Base-by-base conservation (phyloP, 2,113 vertebrate genomes). In the Rhynchomys soricoides region DNA sequence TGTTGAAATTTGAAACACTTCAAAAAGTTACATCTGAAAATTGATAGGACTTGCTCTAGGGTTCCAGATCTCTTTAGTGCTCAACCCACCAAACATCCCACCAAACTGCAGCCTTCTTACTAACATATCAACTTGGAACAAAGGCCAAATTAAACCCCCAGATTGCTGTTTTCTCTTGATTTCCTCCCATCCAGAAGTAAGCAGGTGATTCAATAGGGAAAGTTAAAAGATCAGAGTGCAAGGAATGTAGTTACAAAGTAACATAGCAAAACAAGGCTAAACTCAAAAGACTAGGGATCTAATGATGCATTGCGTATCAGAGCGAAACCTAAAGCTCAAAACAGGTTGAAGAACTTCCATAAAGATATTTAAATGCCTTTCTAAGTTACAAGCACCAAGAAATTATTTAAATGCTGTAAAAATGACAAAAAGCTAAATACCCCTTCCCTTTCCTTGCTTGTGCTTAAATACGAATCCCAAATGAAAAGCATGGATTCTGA, bases 371-470 rank as follows among this genome's bases (percentile, higher is more conserved):
- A 78, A 90, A 74, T 71, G 10, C 22, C 74, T 91, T 64, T 89
- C 91, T 19, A 97, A 89, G 59, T 74, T 87, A 87, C 1, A 68
- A 81, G 77, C 34, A 86, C 31, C 43, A 66, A 95, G 71, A 82
- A 70, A 66, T n/a, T 81, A 87, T 13, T 75, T 77, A 90, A 90
- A 55, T 40, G 0, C 52, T 86, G 92, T 86, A 31, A 78, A 96
- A 95, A 89, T 55, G 78, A 57, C n/a, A 93, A 95, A 40, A 86
- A 86, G n/a, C 17, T 73, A 94, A 93, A 79, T 71, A 90, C 31
- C 59, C 3, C 11, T 88, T 59, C 55, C 75, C 15, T 79, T 93
- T 91, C 91, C 90, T 89, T 88, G 26, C 62, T 57, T 91, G 21
- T 74, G 40, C 4, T 55, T 34, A 94, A 86, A 37, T 15, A 89